A percentile compares a stretch with the other conserved stretches of the same genome.
Evolutionary conservation across 1,140 invertebrate species (phyloP).

Genomic region (Procambarus clarkii): DNA sequence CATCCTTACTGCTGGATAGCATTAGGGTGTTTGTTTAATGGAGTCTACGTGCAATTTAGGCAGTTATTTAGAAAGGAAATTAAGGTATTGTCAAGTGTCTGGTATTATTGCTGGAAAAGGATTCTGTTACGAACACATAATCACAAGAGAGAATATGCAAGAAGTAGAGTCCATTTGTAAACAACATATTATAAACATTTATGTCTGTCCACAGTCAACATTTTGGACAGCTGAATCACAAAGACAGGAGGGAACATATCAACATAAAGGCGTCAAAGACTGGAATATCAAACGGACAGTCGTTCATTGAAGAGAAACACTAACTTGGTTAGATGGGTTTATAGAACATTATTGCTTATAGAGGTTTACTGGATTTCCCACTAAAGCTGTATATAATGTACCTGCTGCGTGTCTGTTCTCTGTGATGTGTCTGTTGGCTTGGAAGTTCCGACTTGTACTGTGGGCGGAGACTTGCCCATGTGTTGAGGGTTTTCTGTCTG

Average conservation of each 20-base stretch:
- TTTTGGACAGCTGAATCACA: neutral
- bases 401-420: neutral
- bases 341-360: neutral
- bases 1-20: neutral
- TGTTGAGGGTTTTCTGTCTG: neutral
- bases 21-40: neutral
- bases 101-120: conserved; percentile 16
- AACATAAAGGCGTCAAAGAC: neutral
- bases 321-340: neutral
- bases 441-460: neutral
- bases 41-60: neutral
- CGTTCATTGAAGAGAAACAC: neutral
- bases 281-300: neutral
- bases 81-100: conserved; percentile 9
- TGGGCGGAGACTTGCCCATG: neutral
- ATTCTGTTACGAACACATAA: neutral
- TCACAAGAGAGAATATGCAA: neutral
- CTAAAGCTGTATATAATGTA: neutral
- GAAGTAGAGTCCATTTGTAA: neutral
- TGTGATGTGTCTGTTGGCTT: neutral
- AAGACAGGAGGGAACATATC: neutral
- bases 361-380: neutral
- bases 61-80: neutral
- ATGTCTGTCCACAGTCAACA: neutral
- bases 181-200: neutral